Conservation (phyloP, 1,140 invertebrate genomes). For the Sycobia sp. region DNA sequence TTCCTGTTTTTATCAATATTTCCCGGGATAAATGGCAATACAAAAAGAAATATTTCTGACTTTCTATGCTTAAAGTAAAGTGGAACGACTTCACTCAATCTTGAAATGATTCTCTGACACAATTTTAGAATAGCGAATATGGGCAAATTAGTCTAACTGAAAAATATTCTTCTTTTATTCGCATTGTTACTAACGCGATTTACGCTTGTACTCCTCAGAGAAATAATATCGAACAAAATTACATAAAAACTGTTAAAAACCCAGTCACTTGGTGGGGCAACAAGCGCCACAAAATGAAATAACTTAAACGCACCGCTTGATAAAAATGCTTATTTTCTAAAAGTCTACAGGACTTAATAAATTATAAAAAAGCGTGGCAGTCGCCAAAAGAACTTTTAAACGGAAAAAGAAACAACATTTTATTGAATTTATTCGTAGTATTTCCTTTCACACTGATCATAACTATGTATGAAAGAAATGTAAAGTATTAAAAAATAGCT, state of each 20-base stretch:
- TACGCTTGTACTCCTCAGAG: not conserved
- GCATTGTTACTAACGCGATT: not conserved
- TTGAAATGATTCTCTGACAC: not conserved
- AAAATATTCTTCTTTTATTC: not conserved
- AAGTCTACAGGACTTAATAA: not conserved
- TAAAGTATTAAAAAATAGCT: not conserved
- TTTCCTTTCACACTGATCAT: not conserved
- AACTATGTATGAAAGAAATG: not conserved
- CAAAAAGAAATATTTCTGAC: conserved; percentile 9
- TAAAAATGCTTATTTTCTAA: not conserved
- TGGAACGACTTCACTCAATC: not conserved
- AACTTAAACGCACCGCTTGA: not conserved
- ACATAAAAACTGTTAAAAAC: not conserved
- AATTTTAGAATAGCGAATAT: not conserved
- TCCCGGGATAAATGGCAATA: conserved; percentile 33
- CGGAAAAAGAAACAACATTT: not conserved
- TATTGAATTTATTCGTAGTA: not conserved
- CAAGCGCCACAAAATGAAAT: not conserved
- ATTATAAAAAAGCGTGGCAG: not conserved
- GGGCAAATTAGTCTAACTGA: not conserved
- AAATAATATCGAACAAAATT: not conserved
- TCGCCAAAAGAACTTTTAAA: not conserved
- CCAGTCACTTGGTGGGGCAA: not conserved
- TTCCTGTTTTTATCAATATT: conserved; percentile 10
- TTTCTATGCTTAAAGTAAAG: not conserved